Evolutionary conservation across 2,888 invertebrate genomes (phyloP), one percentile per base, ranked within the genome.

Genomic region (Aspidapion aeneum): DNA sequence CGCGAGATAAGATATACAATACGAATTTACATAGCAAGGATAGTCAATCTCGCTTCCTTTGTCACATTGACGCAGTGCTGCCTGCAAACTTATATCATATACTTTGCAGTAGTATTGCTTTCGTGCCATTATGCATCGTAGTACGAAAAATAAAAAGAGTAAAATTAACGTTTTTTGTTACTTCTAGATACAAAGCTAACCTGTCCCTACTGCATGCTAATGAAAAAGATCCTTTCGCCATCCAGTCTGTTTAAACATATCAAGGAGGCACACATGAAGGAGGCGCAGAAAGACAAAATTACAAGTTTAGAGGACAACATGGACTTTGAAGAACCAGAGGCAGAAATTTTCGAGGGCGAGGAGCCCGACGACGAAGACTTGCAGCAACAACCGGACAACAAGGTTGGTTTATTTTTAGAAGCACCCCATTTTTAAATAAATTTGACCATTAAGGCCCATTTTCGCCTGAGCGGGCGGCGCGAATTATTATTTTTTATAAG

Each of bases 241-340:
- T 81, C 85, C 20, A 88, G 88, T 75, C 80, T 93, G 49, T 90
- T 90, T 78, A 84, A 86, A 1, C 92, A 92, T 74, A 83, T 91
- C 72, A 86, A 87, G 75, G 80, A 83, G 17, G 79, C 83, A 72
- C 91, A 91, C 73, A 86, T 85, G 74, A 82, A 83, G 60, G 85
- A 86, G 69, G 89, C 88, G 0, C 81, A 83, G 58, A 81, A 81
- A 69, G 89, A 90, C 79, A 89, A 89, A 12, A 84, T 89, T 17
- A 84, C 89, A n/a, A 76, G 77, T 67, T 66, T 79, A 68, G 84
- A 84, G 64, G 82, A 83, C 67, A 79, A 78, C 1, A 83, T 83
- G 69, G 86, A 86, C 63, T 83, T 82, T 66, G 86, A 87, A 49
- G 80, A 81, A 55, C 74, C 78, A 7, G 79, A 80, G 21, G 54